phyloP scores from a whole-genome alignment of 2,797 vertebrate species.

The Argyrosomus regius region DNA sequence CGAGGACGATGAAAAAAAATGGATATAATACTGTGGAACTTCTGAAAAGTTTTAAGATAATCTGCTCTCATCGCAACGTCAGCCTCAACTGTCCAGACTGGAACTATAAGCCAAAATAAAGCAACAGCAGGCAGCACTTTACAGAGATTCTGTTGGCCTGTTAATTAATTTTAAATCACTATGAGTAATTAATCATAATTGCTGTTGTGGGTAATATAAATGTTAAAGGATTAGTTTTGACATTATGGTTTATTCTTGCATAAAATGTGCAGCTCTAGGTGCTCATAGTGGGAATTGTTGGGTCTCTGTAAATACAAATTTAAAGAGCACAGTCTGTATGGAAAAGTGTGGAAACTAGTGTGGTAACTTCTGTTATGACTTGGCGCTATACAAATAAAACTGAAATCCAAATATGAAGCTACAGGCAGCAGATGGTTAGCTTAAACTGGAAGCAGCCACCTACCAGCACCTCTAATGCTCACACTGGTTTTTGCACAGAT shows the following conservation, averaged over 20 bases:
- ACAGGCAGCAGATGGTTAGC: neutral
- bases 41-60: conserved; percentile 5
- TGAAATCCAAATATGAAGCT: neutral
- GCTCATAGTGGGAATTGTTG: too few relatives aligned
- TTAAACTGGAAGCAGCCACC: neutral
- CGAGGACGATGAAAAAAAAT: neutral
- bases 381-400: too few relatives aligned
- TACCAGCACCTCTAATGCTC: neutral
- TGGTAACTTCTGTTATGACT: too few relatives aligned
- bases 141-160: neutral
- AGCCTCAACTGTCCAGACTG: neutral
- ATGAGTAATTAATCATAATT: neutral
- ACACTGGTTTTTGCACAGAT: neutral
- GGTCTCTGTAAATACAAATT: too few relatives aligned
- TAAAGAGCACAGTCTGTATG: too few relatives aligned
- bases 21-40: neutral
- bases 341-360: too few relatives aligned
- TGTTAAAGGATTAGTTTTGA: neutral
- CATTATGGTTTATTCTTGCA: neutral
- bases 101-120: neutral
- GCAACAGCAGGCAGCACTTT: neutral
- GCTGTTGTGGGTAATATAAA: neutral
- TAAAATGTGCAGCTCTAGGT: too few relatives aligned
- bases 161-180: neutral
- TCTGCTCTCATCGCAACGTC: conserved; percentile 6